Evolutionary conservation across 2,113 vertebrate genomes (phyloP), one percentile per base, ranked within the genome.

Genomic region (Herpailurus yagouaroundi): DNA sequence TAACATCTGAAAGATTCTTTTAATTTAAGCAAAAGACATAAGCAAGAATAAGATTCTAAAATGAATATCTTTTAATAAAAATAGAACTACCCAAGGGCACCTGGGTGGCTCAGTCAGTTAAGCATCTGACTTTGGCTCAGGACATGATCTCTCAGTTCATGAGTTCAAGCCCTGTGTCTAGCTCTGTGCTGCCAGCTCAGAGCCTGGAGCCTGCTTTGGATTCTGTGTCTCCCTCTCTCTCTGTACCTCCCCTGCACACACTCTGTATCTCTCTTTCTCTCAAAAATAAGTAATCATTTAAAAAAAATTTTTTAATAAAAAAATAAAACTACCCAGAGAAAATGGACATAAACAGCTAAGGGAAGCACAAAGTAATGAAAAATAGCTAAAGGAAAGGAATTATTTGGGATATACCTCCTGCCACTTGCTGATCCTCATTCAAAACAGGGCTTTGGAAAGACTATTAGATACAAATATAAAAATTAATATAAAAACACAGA

Each of bases 1-100:
- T 38, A 96, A 74, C 85, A 89, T 91, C 66, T 93, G 90, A 81
- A 77, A 73, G 13, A n/a, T n/a, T 84, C n/a, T 90, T 82, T 83
- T 86, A 91, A 96, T 83, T 90, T 73, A 94, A 97, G 73, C 23
- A 36, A n/a, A 74, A 64, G 19, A 63, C 27, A 81, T 41, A 48
- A 19, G 27, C 29, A 76, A 88, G 69, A 90, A 77, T 31, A 9
- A 63, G 48, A 96, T 87, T 95, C 48, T 73, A 89, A 91, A 81
- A 21, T 68, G n/a, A 86, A 23, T 63, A 33, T 84, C 29, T 77
- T 77, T 31, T 68, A 87, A 82, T 81, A 96, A 93, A 97, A 94
- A 95, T n/a, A 73, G 89, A 97, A 41, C 11, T 71, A 8, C 57
- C 57, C 57, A 60, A 21, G 57, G 21, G 57, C 6, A 21, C 57